A percentile compares a stretch with the other conserved stretches of the same genome.
phyloP scores from a whole-genome alignment of 2,888 invertebrate genomes.

The Ferrisia virgata region DNA sequence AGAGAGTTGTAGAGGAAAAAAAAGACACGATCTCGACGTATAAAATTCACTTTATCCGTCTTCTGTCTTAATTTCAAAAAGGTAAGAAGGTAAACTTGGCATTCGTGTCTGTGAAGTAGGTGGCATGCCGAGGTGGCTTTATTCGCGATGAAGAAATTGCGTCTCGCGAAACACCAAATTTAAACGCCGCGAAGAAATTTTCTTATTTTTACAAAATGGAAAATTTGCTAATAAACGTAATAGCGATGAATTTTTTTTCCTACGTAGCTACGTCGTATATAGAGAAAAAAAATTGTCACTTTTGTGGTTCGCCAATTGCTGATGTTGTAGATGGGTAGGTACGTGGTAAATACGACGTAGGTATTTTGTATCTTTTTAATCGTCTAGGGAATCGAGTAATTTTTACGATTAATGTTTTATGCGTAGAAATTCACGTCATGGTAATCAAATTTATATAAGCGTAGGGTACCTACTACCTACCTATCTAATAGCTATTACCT shows the following conservation, averaged over 20 bases:
- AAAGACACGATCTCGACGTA: not conserved
- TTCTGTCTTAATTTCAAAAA: not conserved
- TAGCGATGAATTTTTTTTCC: not conserved
- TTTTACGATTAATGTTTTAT: not conserved
- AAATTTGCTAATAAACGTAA: not conserved
- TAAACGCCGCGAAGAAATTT: not conserved
- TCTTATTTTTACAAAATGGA: not conserved
- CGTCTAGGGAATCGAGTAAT: not conserved
- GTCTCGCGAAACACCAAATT: not conserved
- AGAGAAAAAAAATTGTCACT: not conserved
- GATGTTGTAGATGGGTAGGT: not conserved
- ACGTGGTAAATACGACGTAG: not conserved
- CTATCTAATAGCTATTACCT: no score
- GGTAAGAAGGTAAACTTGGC: not conserved
- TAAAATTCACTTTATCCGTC: slow-evolving; percentile 10
- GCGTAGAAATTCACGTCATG: not conserved
- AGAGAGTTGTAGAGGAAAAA: no score
- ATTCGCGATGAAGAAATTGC: not conserved
- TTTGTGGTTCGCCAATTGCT: not conserved
- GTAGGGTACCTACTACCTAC: not conserved
- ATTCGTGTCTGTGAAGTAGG: not conserved
- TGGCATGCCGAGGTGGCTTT: not conserved
- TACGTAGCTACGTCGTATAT: not conserved
- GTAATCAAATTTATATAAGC: not conserved
- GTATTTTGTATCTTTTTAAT: not conserved